These are phyloP conservation scores for Bombylius major DNA, from an alignment of 2,888 invertebrate genomes.

Conservation along the genomic window DNA sequence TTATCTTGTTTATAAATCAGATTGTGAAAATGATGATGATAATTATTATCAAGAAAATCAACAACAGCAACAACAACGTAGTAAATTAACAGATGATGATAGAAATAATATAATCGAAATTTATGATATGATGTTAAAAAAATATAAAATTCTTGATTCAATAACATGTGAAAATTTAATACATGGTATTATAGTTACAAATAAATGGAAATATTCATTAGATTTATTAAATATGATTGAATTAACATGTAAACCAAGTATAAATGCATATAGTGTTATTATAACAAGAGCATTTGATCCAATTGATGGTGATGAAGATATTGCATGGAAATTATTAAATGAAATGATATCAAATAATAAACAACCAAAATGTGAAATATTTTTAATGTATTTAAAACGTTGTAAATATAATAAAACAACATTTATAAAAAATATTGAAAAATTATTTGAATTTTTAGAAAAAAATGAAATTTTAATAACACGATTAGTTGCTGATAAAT, in stretches of 20 bases:
- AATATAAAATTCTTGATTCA: slow-evolving; percentile 47
- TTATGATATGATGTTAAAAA: slow-evolving; percentile 31
- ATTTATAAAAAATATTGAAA: slow-evolving; percentile 39
- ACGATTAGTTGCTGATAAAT: slow-evolving; percentile 25
- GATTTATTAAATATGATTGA: slow-evolving; percentile 48
- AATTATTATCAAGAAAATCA: too few species aligned
- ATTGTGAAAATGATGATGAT: background rate
- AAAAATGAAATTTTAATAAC: slow-evolving; percentile 38
- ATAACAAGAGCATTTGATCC: slow-evolving; percentile 44
- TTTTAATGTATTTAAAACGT: slow-evolving; percentile 42
- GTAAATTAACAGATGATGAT: slow-evolving; percentile 37
- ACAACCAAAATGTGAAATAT: slow-evolving; percentile 39
- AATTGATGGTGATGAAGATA: slow-evolving; percentile 7
- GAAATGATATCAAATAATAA: slow-evolving; percentile 38
- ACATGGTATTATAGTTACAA: slow-evolving; percentile 48
- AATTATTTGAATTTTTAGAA: slow-evolving; percentile 45
- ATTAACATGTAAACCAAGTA: slow-evolving; percentile 37
- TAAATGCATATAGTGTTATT: slow-evolving; percentile 41
- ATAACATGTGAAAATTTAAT: slow-evolving; percentile 48
- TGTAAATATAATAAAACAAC: slow-evolving; percentile 32
- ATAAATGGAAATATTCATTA: slow-evolving; percentile 49
- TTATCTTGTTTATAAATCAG: slow-evolving; percentile 26
- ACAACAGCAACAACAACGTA: slow-evolving; percentile 4
- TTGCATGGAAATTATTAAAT: slow-evolving; percentile 48
- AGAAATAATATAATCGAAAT: slow-evolving; percentile 43